Evolutionary conservation across 2,113 vertebrate genomes (phyloP).

Genomic region (Ammospiza caudacuta): DNA sequence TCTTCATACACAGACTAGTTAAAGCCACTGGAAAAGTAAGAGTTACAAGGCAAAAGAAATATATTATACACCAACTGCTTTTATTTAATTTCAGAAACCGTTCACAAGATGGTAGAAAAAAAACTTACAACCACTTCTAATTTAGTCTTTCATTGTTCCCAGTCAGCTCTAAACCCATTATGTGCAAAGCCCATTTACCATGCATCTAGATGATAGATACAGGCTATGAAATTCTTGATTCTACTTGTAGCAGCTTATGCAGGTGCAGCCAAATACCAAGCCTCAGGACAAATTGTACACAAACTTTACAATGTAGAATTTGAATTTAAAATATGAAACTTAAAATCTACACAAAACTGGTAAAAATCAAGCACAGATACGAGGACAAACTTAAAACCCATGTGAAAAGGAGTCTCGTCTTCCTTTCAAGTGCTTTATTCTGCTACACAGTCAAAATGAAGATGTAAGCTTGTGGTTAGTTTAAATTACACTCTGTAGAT

Average conservation of each 20-base stretch:
- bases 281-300: slow-evolving; percentile 88
- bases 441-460: slow-evolving; percentile 80
- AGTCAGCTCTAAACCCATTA: slow-evolving; percentile 76
- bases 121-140: slow-evolving; percentile 77
- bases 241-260: slow-evolving; percentile 86
- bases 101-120: slow-evolving; percentile 79
- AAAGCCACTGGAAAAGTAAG: slow-evolving; percentile 63
- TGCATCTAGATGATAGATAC: slow-evolving; percentile 90
- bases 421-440: slow-evolving; percentile 83
- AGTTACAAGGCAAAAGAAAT: slow-evolving; percentile 69
- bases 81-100: slow-evolving; percentile 81
- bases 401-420: slow-evolving; percentile 74
- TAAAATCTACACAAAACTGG: slow-evolving; percentile 88
- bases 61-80: slow-evolving; percentile 82
- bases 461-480: slow-evolving; percentile 86
- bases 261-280: slow-evolving; percentile 89
- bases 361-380: slow-evolving; percentile 90
- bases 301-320: slow-evolving; percentile 83
- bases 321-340: slow-evolving; percentile 86
- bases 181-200: slow-evolving; percentile 85
- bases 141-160: slow-evolving; percentile 75
- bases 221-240: slow-evolving; percentile 85
- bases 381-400: slow-evolving; percentile 82
- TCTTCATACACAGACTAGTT: background rate
- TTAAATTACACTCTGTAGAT: slow-evolving; percentile 95